Conservation (phyloP, 1,140 invertebrate genomes). For the Pogonus chalceus region DNA sequence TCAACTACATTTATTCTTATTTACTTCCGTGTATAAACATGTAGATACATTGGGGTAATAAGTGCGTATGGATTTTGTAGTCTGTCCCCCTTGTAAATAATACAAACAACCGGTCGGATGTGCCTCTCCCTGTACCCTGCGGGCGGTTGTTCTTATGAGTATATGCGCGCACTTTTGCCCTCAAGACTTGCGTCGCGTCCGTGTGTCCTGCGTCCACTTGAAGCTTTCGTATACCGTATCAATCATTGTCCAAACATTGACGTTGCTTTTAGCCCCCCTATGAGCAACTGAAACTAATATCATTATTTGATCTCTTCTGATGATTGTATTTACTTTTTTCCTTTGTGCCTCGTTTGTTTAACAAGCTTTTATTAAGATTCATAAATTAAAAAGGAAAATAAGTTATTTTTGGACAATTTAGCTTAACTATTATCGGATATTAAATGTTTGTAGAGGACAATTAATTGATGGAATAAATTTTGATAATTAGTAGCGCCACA, state of each 20-base stretch:
- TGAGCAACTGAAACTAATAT: conserved; percentile 3
- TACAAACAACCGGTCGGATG: not conserved
- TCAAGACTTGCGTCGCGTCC: not conserved
- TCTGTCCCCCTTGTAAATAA: not conserved
- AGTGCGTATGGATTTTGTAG: not conserved
- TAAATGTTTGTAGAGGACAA: not conserved
- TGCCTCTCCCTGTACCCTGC: not conserved
- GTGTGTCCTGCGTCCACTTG: not conserved
- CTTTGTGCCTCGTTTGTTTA: too few species aligned
- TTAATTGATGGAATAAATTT: too few species aligned
- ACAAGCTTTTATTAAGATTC: too few species aligned
- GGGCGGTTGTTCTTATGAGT: not conserved
- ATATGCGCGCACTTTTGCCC: not conserved
- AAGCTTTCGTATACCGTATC: not conserved
- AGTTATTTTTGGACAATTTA: too few species aligned
- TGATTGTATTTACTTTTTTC: conserved; percentile 3
- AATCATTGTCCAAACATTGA: conserved; percentile 7
- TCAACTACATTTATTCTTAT: conserved; percentile 6
- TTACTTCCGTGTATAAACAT: conserved; percentile 4
- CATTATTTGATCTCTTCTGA: conserved; percentile 3
- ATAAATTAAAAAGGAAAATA: too few species aligned
- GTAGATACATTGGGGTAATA: conserved; percentile 1
- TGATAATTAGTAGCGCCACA: not conserved
- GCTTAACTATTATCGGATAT: too few species aligned
- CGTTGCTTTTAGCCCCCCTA: not conserved